Evolutionary conservation across 2,888 invertebrate species (phyloP), one percentile per base, ranked within the genome.

Genomic region (Sesia apiformis): DNA sequence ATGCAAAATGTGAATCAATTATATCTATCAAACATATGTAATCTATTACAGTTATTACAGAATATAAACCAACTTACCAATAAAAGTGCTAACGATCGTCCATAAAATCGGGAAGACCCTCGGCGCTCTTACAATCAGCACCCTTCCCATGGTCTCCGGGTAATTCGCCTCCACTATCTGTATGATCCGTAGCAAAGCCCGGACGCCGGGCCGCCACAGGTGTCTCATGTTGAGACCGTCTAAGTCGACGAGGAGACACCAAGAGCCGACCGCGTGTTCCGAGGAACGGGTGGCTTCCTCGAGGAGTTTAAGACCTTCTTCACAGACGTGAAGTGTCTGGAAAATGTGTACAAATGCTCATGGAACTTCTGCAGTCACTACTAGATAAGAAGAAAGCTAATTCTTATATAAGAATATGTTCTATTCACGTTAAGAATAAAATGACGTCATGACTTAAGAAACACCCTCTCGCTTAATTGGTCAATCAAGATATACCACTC

Each of bases 191-290:
- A 93, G 77, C 61, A 94, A 79, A 0, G 94, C 94, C 66, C 93
- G 93, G 60, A 98, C 94, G 39, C 98, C 98, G 0, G 98, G 98
- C 62, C 97, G 89, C 98, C 98, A 98, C 58, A 98, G 90, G 84
- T 98, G 98, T 3, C 98, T 91, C 97, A 98, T 97, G 80, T 97
- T 97, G 54, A 98, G 91, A 0, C 97, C 97, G 78, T 98, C 98
- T 66, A 98, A 90, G 88, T 98, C 98, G 40, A 98, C 95, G 56
- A 98, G 90, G 64, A 97, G 90, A 58, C 96, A 94, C 96, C 98
- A 98, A 52, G 96, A 94, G 53, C 95, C 94, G 40, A 98, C 93
- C 1, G 98, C 97, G 70, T 93, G 93, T 50, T 94, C 95, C n/a
- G 92, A 87, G n/a, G 91, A 84, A 53, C 92, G 90, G 0, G 97